Percentiles rank a stretch among this genome's conserved stretches.
Conservation (phyloP, 1,140 invertebrate species). For the Trichomalopsis sarcophagae region DNA sequence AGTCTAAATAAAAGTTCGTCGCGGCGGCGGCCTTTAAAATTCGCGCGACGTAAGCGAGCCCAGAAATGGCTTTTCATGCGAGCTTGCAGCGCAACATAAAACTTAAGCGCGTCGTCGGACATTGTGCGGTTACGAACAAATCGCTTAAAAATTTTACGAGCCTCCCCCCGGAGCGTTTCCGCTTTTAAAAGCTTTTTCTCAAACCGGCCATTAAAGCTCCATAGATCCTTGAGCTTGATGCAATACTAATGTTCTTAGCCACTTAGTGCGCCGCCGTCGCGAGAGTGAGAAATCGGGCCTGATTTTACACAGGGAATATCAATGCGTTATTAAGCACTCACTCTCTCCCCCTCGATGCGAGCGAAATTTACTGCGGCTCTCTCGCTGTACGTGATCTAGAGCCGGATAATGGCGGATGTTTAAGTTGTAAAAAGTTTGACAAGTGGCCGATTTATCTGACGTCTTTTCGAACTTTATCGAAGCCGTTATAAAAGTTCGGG, state of each 20-base stretch:
- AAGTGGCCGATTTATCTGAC: not conserved
- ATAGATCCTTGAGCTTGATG: conserved; percentile 54
- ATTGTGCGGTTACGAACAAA: conserved; percentile 56
- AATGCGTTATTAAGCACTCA: conserved; percentile 28
- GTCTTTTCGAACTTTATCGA: not conserved
- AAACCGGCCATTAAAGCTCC: conserved; percentile 62
- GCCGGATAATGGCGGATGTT: not conserved
- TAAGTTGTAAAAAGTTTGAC: conserved; percentile 4
- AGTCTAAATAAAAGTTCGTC: conserved; percentile 54
- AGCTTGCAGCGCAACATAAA: conserved; percentile 57
- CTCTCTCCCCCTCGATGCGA: not conserved
- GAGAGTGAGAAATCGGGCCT: not conserved
- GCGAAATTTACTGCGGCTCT: conserved; percentile 13
- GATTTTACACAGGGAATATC: conserved; percentile 38
- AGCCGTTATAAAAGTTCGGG: not conserved
- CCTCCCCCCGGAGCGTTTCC: conserved; percentile 57
- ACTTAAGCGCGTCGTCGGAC: conserved; percentile 52
- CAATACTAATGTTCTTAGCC: conserved; percentile 63
- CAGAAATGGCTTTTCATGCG: conserved; percentile 51
- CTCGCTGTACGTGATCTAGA: not conserved
- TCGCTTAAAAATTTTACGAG: conserved; percentile 70
- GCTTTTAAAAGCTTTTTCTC: conserved; percentile 66
- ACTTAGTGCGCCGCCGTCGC: conserved; percentile 57
- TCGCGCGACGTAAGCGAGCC: conserved; percentile 58
- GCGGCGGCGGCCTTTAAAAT: conserved; percentile 53